phyloP scores from a whole-genome alignment of 2,113 vertebrate genomes.

The Micronisus gabar region DNA sequence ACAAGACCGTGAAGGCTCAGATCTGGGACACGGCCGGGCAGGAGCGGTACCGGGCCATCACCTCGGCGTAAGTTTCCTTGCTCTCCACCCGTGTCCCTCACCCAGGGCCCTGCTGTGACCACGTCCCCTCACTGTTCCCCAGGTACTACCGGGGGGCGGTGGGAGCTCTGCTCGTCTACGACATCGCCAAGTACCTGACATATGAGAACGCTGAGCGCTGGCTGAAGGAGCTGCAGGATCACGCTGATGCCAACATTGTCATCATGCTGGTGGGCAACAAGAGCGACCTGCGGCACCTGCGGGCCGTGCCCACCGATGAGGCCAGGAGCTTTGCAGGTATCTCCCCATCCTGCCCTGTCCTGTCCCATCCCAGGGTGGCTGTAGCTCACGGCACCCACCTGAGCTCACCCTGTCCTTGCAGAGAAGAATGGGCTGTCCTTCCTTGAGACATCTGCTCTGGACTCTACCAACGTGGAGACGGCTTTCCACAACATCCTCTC shows the following conservation, averaged over 20 bases:
- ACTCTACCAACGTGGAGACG: conserved; percentile 84
- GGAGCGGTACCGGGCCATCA: conserved; percentile 87
- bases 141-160: conserved; percentile 86
- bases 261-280: conserved; percentile 91
- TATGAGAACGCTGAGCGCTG: conserved; percentile 86
- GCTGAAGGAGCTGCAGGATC: conserved; percentile 88
- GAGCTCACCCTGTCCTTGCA: not conserved
- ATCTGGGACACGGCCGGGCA: conserved; percentile 88
- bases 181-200: conserved; percentile 87
- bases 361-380: accelerated
- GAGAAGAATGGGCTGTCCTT: conserved; percentile 84
- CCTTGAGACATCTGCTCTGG: conserved; percentile 85
- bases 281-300: conserved; percentile 74
- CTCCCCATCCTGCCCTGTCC: accelerated
- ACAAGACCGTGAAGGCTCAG: conserved; percentile 85
- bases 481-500: conserved; percentile 85
- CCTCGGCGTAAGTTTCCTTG: conserved; percentile 79
- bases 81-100: accelerated
- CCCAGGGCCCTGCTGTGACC: not conserved
- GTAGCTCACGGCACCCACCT: accelerated
- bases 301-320: conserved; percentile 83
- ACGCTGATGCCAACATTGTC: conserved; percentile 85
- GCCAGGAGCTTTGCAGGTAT: conserved; percentile 82
- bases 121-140: not conserved
- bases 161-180: conserved; percentile 84